A percentile compares a stretch with the other conserved stretches of the same genome.
Conservation (phyloP, 2,113 vertebrate species). For the Lophotis ruficrista region DNA sequence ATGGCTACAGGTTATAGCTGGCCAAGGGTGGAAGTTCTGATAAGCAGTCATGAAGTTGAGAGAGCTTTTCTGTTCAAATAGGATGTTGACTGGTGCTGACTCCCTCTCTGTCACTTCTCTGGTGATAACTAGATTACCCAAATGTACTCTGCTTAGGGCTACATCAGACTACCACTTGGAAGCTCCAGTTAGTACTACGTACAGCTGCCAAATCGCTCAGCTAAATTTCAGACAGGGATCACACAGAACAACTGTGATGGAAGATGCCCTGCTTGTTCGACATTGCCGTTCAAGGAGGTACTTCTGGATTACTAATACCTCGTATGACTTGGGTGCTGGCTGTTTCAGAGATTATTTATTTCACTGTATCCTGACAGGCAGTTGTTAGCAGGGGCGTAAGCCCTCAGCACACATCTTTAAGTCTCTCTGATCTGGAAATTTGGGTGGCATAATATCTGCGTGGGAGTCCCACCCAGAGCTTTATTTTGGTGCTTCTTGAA, state of each 20-base stretch:
- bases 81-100: not conserved
- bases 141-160: not conserved
- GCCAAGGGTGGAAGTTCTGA: constrained; percentile 30
- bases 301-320: constrained; percentile 2
- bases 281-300: not conserved
- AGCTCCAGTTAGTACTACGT: not conserved
- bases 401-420: not conserved
- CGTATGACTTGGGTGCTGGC: not conserved
- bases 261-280: not conserved
- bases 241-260: not conserved
- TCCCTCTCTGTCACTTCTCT: not conserved
- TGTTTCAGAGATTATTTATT: not conserved
- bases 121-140: constrained; percentile 27
- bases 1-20: constrained; percentile 15
- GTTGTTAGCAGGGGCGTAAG: not conserved
- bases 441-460: not conserved
- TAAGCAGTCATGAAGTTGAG: constrained; percentile 23
- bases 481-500: constrained; percentile 6
- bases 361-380: not conserved
- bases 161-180: not conserved
- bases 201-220: constrained; percentile 6
- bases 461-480: not conserved
- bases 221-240: constrained; percentile 20
- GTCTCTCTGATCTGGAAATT: not conserved
- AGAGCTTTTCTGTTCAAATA: constrained; percentile 39